Percentiles rank a stretch among this genome's conserved stretches.
phyloP scores from a whole-genome alignment of 1,140 invertebrate species.

The Drosophila pallidifrons region DNA sequence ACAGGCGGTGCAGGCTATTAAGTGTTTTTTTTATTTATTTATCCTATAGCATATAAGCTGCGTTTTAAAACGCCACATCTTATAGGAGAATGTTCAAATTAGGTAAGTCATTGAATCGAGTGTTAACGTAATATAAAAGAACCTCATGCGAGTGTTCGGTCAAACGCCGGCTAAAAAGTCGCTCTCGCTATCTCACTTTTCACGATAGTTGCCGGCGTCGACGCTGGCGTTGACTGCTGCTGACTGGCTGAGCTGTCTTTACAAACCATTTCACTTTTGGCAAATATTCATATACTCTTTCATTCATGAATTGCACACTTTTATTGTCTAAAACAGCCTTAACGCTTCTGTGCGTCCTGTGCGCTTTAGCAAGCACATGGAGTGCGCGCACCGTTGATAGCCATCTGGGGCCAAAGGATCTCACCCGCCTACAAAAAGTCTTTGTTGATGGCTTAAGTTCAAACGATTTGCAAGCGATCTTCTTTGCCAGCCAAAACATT shows the following conservation, averaged over 20 bases:
- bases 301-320: neutral
- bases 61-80: conserved; percentile 57
- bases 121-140: neutral
- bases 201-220: conserved; percentile 57
- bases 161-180: conserved; percentile 60
- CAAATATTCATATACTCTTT: neutral
- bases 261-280: neutral
- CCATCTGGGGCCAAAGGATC: conserved; percentile 70
- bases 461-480: conserved; percentile 79
- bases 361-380: conserved; percentile 48
- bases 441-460: conserved; percentile 80
- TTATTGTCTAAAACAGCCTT: conserved; percentile 48
- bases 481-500: conserved; percentile 76
- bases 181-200: conserved; percentile 52
- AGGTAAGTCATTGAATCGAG: conserved; percentile 48
- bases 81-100: conserved; percentile 72
- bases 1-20: conserved; percentile 70
- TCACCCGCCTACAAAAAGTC: conserved; percentile 77
- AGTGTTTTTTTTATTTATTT: conserved; percentile 55
- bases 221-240: conserved; percentile 5
- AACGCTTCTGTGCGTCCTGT: conserved; percentile 55
- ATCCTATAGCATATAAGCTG: conserved; percentile 71
- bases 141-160: neutral
- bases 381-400: conserved; percentile 72
- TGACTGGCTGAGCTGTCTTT: conserved; percentile 1